Conservation (phyloP, 2,113 vertebrate genomes). For the Seriola rivoliana region DNA sequence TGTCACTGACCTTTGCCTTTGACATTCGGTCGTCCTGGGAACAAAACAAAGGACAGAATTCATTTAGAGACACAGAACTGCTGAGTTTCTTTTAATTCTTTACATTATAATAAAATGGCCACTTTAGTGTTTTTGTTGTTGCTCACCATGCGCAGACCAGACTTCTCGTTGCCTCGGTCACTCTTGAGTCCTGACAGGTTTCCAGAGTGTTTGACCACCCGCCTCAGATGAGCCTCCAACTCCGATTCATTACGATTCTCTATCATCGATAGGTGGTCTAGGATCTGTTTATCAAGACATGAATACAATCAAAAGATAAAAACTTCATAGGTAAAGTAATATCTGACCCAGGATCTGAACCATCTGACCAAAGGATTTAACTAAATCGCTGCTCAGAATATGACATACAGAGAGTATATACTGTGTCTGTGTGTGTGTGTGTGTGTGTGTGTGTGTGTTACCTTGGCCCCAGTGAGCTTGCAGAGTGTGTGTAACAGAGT, state of each 20-base stretch:
- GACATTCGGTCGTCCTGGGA: slow-evolving; percentile 94
- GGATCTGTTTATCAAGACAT: slow-evolving; percentile 81
- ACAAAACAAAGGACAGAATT: neutral
- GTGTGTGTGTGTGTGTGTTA: slow-evolving; percentile 86
- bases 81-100: neutral
- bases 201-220: slow-evolving; percentile 92
- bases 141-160: slow-evolving; percentile 88
- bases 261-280: slow-evolving; percentile 98
- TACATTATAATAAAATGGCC: neutral
- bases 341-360: neutral
- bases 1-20: slow-evolving; percentile 96
- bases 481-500: slow-evolving; percentile 95
- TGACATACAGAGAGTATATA: too few relatives aligned
- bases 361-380: neutral
- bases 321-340: neutral
- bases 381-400: too few relatives aligned
- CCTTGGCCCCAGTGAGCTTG: slow-evolving; percentile 95
- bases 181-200: slow-evolving; percentile 89
- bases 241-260: slow-evolving; percentile 98
- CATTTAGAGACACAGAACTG: neutral
- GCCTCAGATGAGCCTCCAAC: slow-evolving; percentile 92
- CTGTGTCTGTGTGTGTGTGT: neutral
- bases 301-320: too few relatives aligned
- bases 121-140: accelerated
- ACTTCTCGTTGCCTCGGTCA: slow-evolving; percentile 94